These are phyloP conservation scores for Volucella bombylans DNA, from an alignment of 2,888 invertebrate species.

Conservation along the genomic window DNA sequence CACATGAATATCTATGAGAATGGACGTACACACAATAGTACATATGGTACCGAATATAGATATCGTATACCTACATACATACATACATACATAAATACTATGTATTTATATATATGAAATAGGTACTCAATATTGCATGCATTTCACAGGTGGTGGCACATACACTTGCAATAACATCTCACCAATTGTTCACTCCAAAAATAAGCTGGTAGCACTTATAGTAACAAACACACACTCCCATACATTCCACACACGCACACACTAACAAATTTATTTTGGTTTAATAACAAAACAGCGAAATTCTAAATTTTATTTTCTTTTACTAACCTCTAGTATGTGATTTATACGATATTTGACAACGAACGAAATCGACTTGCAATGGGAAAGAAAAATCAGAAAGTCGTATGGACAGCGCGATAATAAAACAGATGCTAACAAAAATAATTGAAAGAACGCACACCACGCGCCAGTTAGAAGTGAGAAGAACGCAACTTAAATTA, in stretches of 20 bases:
- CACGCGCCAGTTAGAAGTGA: constrained; percentile 32
- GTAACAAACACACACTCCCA: no score
- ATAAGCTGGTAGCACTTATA: no score
- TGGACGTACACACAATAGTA: no score
- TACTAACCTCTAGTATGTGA: no score
- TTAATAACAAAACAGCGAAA: constrained; percentile 14
- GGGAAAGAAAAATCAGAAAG: constrained; percentile 16
- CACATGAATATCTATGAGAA: neutral
- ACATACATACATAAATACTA: no score
- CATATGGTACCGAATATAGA: no score
- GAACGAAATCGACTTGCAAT: constrained; percentile 1
- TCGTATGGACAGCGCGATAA: constrained; percentile 33
- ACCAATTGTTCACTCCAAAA: constrained; percentile 6
- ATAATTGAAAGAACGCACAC: constrained; percentile 40
- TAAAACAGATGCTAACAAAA: constrained; percentile 34
- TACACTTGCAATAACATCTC: neutral
- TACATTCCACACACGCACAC: no score
- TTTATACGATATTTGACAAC: constrained; percentile 42
- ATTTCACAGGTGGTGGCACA: neutral
- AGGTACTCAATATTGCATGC: no score
- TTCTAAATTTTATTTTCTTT: neutral
- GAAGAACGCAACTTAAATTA: constrained; percentile 50
- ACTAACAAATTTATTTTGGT: no score
- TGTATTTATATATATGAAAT: no score
- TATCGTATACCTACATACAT: no score